These are phyloP conservation scores for Gordius sp. DNA, from an alignment of 2,888 invertebrate genomes.

Conservation along the genomic window DNA sequence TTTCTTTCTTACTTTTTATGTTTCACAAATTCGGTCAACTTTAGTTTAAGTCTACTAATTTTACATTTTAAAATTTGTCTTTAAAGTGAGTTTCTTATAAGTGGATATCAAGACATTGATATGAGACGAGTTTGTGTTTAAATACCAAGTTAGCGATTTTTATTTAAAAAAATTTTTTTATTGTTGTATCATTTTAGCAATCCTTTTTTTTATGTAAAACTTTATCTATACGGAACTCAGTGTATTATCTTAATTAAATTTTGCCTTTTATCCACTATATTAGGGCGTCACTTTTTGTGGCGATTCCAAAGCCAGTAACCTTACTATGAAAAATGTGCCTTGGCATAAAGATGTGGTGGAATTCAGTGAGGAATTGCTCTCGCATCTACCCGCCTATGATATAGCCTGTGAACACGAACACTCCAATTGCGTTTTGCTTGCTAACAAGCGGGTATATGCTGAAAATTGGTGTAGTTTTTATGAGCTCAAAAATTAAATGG, in stretches of 20 bases:
- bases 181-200: too few relatives aligned
- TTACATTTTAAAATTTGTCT: too few relatives aligned
- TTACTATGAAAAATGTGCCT: conserved; percentile 38
- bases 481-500: background rate
- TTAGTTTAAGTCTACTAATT: too few relatives aligned
- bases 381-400: conserved; percentile 32
- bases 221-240: too few relatives aligned
- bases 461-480: background rate
- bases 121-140: too few relatives aligned
- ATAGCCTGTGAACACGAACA: conserved; percentile 37
- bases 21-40: too few relatives aligned
- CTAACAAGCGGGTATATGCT: conserved; percentile 32
- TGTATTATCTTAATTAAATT: background rate
- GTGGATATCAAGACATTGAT: too few relatives aligned
- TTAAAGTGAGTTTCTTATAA: too few relatives aligned
- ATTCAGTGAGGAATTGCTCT: conserved; percentile 31
- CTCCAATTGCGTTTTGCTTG: conserved; percentile 36
- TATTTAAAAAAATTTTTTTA: too few relatives aligned
- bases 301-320: conserved; percentile 25
- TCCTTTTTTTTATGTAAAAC: too few relatives aligned
- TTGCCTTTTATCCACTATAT: background rate
- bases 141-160: too few relatives aligned
- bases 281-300: conserved; percentile 38
- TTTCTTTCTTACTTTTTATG: too few relatives aligned
- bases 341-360: conserved; percentile 36